Evolutionary conservation across 2,797 vertebrate species (phyloP).

Genomic region (Amniataba percoides): DNA sequence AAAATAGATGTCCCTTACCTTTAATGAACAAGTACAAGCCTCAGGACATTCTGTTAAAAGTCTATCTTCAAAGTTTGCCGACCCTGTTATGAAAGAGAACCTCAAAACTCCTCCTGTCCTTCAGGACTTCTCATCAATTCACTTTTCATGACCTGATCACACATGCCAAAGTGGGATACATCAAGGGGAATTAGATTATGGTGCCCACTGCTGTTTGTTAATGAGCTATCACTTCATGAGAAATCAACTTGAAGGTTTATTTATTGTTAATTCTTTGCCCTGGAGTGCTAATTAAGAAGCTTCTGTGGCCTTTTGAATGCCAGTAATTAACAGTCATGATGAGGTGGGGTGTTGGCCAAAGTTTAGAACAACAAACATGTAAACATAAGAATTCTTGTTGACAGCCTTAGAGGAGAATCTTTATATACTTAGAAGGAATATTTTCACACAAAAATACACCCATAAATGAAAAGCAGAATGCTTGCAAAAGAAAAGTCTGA

Average conservation of each 20-base stretch:
- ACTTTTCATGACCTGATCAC: conserved; percentile 52
- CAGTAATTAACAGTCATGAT: conserved; percentile 31
- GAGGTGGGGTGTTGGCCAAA: conserved; percentile 28
- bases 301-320: conserved; percentile 40
- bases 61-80: conserved; percentile 71
- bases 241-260: conserved; percentile 46
- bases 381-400: not conserved
- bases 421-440: not conserved
- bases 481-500: not conserved
- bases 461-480: not conserved
- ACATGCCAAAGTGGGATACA: conserved; percentile 44
- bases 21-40: conserved; percentile 73
- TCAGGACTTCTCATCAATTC: conserved; percentile 51
- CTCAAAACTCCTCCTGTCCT: conserved; percentile 48
- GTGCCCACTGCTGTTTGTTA: conserved; percentile 45
- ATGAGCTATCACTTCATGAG: conserved; percentile 45
- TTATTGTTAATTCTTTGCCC: conserved; percentile 44
- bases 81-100: conserved; percentile 48
- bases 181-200: conserved; percentile 41
- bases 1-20: conserved; percentile 77
- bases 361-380: conserved; percentile 8
- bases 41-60: conserved; percentile 65
- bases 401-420: not conserved
- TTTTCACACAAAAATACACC: too few relatives aligned
- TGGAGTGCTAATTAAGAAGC: conserved; percentile 45